Conservation (phyloP, 1,140 invertebrate species). For the Brachionus sp. region DNA sequence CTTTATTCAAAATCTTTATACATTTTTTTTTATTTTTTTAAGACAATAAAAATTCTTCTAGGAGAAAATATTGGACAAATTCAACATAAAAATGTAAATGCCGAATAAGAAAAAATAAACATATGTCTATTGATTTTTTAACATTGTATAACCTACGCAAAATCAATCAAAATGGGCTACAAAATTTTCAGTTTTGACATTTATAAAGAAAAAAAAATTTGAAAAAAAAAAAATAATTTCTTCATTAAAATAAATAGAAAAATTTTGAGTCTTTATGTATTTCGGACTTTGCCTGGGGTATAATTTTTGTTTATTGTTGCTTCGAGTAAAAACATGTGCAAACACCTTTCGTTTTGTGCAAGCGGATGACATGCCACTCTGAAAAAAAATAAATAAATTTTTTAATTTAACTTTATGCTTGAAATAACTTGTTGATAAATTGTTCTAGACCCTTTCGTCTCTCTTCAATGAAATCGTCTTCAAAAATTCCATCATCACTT, state of each 20-base stretch:
- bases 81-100: neutral
- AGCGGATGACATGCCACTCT: conserved; percentile 98
- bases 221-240: neutral
- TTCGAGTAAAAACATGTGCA: conserved; percentile 99
- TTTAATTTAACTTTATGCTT: neutral
- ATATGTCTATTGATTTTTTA: neutral
- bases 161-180: neutral
- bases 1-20: conserved; percentile 22
- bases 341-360: conserved; percentile 96
- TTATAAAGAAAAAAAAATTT: neutral
- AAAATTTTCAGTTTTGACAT: neutral
- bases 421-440: conserved; percentile 82
- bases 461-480: conserved; percentile 99
- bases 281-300: conserved; percentile 94
- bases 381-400: conserved; percentile 52
- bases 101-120: neutral
- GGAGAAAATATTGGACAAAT: neutral
- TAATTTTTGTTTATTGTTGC: conserved; percentile 90
- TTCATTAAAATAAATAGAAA: neutral
- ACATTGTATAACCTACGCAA: neutral
- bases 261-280: neutral
- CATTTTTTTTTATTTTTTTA: neutral
- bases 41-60: neutral
- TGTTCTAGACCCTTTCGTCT: conserved; percentile 92
- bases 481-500: conserved; percentile 97